phyloP scores from a whole-genome alignment of 2,888 invertebrate species.

The Schizaphis graminum region DNA sequence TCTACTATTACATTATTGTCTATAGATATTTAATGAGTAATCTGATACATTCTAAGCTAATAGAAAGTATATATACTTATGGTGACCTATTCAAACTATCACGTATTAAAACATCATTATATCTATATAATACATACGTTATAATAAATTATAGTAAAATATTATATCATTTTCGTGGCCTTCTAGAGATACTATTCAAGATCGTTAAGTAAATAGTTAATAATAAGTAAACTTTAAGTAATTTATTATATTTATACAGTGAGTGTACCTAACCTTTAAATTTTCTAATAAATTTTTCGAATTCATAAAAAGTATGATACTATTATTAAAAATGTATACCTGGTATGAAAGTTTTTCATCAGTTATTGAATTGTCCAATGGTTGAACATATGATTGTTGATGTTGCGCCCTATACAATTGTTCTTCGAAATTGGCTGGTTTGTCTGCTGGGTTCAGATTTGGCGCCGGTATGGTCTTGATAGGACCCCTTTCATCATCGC shows the following conservation, averaged over 20 bases:
- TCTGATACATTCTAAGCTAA: neutral
- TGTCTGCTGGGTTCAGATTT: slow-evolving; percentile 76
- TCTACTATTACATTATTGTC: neutral
- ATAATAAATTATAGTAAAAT: neutral
- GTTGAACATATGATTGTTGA: slow-evolving; percentile 61
- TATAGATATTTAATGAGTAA: neutral
- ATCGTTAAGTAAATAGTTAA: neutral
- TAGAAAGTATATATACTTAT: neutral
- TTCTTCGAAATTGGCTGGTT: slow-evolving; percentile 67
- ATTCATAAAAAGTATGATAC: neutral
- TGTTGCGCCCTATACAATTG: slow-evolving; percentile 67
- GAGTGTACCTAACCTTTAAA: neutral
- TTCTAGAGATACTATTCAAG: neutral
- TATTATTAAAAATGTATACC: slow-evolving; percentile 7
- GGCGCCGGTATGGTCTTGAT: slow-evolving; percentile 91
- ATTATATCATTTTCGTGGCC: neutral
- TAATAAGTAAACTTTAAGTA: neutral
- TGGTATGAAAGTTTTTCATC: slow-evolving; percentile 65
- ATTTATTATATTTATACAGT: neutral
- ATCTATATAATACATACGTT: neutral
- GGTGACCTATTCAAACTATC: neutral
- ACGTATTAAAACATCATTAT: neutral
- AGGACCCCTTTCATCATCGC: slow-evolving; percentile 75
- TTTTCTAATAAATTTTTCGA: neutral
- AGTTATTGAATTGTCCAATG: slow-evolving; percentile 55